Base-by-base conservation (phyloP, 2,797 vertebrate species). In the Graptemys geographica region DNA sequence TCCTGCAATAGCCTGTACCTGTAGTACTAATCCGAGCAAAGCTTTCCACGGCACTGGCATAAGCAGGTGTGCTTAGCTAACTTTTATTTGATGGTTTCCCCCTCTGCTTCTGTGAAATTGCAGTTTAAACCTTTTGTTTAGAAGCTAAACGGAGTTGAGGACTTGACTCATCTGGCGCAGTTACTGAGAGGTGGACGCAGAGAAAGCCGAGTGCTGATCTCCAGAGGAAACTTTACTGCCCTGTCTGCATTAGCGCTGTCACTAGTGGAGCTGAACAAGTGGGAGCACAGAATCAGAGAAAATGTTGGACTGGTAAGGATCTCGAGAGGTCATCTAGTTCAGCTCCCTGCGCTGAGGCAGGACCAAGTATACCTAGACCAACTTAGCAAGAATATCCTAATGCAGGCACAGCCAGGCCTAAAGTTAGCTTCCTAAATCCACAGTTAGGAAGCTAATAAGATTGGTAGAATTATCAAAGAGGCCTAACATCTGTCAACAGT, bases 301-400 rank as follows among this genome's bases (percentile, higher is more conserved):
- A 33, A 59, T 59, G 57, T 59, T 6, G 33, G 59, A 15, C 59
- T 65, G 31, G 7, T 16, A 65, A 65, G 59, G 59, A 33, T 33
- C 59, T 65, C 13, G 16, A 65, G 59, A 47, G 13, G 6, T 25
- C 12, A 47, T 47, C 44, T 27, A 47, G 74, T 47, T 37, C 23
- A 11, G 59, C 13, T 65, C 33, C 15, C 31, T 18, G 59, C 4
- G 7, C 31, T 9, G 59, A 65, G 59, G 59, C 59, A 65, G 15
- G 15, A 65, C 33, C 59, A 65, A n/a, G 59, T 31, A 8, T 18
- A 65, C 15, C 31, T 51, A 33, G 55, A 57, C 33, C 37, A n/a
- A 4, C 0, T 65, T 0, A 27, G 37, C 51, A 0, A 16, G 28
- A 56, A 83, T 23, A 1, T 69, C 72, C 65, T 4, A 1, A 53